Conservation (phyloP, 2,888 invertebrate genomes). For the Electrophaes corylata region DNA sequence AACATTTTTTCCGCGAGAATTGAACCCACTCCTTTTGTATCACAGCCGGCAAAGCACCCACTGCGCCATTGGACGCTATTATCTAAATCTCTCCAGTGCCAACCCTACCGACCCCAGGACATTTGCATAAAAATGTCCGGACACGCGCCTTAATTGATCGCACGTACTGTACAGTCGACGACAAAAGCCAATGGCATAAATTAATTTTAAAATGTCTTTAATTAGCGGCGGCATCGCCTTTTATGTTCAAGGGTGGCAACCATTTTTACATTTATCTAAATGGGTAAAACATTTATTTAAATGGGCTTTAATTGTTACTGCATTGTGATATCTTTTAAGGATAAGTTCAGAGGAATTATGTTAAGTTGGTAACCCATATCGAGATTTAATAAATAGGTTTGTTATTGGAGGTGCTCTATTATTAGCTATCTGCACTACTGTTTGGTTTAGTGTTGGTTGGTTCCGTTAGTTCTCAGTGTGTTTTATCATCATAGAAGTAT, state of each 20-base stretch:
- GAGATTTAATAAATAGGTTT: constrained; percentile 18
- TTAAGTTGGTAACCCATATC: constrained; percentile 17
- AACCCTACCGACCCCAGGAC: constrained; percentile 35
- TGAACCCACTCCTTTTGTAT: neutral
- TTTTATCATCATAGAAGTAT: too few relatives aligned
- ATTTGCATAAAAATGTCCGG: constrained; percentile 78
- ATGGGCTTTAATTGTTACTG: constrained; percentile 26
- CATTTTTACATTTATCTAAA: constrained; percentile 31
- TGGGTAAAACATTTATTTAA: constrained; percentile 25
- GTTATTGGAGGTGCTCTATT: constrained; percentile 7
- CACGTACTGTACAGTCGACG: constrained; percentile 43
- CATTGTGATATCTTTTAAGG: constrained; percentile 22
- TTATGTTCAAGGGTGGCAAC: constrained; percentile 26
- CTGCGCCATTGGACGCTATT: neutral
- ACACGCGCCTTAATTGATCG: constrained; percentile 77
- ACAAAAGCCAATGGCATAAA: constrained; percentile 34
- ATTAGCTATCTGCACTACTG: constrained; percentile 1
- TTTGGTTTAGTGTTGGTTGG: neutral
- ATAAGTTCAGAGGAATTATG: constrained; percentile 21
- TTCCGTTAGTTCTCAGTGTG: too few relatives aligned
- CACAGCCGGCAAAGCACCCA: neutral
- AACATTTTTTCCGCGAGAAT: neutral
- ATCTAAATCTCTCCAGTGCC: constrained; percentile 9
- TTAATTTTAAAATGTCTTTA: constrained; percentile 39
- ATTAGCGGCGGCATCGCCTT: constrained; percentile 36